Base-by-base conservation (phyloP, 2,797 vertebrate species). In the Kryptolebias ocellatus region DNA sequence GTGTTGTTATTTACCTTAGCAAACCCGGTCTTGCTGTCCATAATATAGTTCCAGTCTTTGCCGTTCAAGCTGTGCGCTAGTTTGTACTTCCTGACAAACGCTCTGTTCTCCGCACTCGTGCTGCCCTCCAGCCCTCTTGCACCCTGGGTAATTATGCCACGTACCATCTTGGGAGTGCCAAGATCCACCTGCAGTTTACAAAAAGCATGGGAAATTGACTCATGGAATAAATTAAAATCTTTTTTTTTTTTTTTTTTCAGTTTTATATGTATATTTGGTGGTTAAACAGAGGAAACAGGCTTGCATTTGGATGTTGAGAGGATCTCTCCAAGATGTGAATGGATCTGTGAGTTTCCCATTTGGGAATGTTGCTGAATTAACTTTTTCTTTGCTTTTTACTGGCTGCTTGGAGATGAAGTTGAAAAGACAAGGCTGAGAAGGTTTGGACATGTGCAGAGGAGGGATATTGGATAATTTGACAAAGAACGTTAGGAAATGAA, bases 11-110 rank as follows among this genome's bases (percentile, higher is more conserved):
- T 81, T 93, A 98, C 98, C 96, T 99, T 98, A 20, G 95, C 91
- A 55, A 96, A 94, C 65, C 94, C 93, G 0, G 96, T 97, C 91
- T 95, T 97, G 72, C 93, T 89, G 87, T 99, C 98, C 15, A 90
- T 93, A 82, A 99, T 92, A 74, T 93, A 95, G 10, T 92, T 95
- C 96, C 96, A 99, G 67, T 98, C 96, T 84, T 96, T 96, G 83
- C 96, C 95, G 0, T 94, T 96, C 82, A 96, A 88, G 91, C 98
- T 99, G 91, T 98, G 95, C 0, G 96, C 93, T 76, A 99, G 93
- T 76, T 96, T 96, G 92, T 98, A 99, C 84, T 98, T 99, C 84
- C 97, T 94, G 68, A 99, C 98, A 0, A 98, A 99, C 0, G 98
- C 97, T 59, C 96, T 92, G 82, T 96, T 96, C 81, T 99, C 98